Conservation (phyloP, 2,888 invertebrate genomes). For the Cheilosia vernalis region DNA sequence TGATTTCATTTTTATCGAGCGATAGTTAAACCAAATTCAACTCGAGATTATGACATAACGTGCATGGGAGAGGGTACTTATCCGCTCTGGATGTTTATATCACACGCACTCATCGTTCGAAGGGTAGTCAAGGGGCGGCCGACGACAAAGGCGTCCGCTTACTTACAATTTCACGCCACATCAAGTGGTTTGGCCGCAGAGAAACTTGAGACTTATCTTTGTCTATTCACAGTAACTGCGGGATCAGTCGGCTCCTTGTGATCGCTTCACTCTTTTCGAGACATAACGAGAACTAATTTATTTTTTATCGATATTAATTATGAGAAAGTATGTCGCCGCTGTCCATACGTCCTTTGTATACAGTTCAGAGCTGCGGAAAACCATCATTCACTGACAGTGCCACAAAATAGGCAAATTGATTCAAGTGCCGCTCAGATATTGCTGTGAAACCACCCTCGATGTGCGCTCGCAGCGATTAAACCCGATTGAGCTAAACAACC, state of each 20-base stretch:
- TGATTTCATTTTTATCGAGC: constrained; percentile 67
- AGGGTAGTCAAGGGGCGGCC: not conserved
- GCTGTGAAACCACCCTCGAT: constrained; percentile 65
- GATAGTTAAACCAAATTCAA: constrained; percentile 66
- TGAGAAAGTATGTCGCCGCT: constrained; percentile 40
- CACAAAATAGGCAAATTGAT: constrained; percentile 71
- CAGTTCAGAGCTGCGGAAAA: constrained; percentile 34
- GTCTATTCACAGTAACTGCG: constrained; percentile 12
- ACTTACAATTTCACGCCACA: constrained; percentile 60
- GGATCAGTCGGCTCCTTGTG: constrained; percentile 41
- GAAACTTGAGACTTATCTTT: constrained; percentile 64
- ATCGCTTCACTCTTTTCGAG: constrained; percentile 1
- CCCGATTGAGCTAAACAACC: constrained; percentile 69
- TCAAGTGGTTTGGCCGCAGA: constrained; percentile 53
- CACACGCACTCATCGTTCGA: constrained; percentile 64
- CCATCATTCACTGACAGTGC: constrained; percentile 69
- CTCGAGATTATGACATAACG: constrained; percentile 70
- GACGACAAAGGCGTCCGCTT: constrained; percentile 1
- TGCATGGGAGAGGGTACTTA: constrained; percentile 54
- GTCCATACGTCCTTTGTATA: constrained; percentile 25
- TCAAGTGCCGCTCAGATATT: constrained; percentile 56
- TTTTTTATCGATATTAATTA: constrained; percentile 56
- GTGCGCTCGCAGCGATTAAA: constrained; percentile 64
- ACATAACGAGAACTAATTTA: constrained; percentile 34
- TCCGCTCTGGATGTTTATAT: constrained; percentile 58